Conservation (phyloP, 2,113 vertebrate species). For the Oreocharis arfaki region DNA sequence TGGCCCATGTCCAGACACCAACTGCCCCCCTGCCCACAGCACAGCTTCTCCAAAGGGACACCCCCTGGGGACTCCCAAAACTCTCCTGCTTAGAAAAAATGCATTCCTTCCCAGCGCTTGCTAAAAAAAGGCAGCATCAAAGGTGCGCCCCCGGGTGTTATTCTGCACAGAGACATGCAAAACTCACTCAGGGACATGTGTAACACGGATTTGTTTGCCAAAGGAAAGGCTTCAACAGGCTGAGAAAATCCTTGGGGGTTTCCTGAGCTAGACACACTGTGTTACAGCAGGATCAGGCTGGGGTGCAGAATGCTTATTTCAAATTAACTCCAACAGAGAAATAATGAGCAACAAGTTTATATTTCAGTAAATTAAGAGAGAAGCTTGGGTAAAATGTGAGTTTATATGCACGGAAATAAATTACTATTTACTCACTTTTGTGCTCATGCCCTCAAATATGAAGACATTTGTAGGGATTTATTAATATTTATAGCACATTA, state of each 20-base stretch:
- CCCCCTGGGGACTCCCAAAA: neutral
- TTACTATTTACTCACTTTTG: conserved; percentile 49
- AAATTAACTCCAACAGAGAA: conserved; percentile 25
- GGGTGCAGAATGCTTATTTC: conserved; percentile 24
- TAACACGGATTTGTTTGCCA: neutral
- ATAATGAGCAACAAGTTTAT: conserved; percentile 40
- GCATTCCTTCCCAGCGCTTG: neutral
- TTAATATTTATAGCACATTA: conserved; percentile 65
- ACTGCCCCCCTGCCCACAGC: neutral
- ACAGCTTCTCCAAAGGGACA: neutral
- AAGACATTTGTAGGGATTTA: conserved; percentile 41
- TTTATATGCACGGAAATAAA: conserved; percentile 47
- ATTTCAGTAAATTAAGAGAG: conserved; percentile 44
- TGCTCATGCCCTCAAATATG: neutral
- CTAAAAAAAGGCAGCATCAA: neutral
- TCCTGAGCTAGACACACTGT: neutral
- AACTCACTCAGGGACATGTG: neutral
- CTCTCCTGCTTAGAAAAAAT: neutral
- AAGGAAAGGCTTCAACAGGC: neutral
- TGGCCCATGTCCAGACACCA: neutral
- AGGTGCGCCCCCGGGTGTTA: neutral
- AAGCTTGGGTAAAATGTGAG: conserved; percentile 6
- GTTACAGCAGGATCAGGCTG: neutral
- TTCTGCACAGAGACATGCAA: neutral
- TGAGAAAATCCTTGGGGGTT: neutral